Evolutionary conservation across 2,888 invertebrate genomes (phyloP).

Genomic region (Pasiphila rectangulata): DNA sequence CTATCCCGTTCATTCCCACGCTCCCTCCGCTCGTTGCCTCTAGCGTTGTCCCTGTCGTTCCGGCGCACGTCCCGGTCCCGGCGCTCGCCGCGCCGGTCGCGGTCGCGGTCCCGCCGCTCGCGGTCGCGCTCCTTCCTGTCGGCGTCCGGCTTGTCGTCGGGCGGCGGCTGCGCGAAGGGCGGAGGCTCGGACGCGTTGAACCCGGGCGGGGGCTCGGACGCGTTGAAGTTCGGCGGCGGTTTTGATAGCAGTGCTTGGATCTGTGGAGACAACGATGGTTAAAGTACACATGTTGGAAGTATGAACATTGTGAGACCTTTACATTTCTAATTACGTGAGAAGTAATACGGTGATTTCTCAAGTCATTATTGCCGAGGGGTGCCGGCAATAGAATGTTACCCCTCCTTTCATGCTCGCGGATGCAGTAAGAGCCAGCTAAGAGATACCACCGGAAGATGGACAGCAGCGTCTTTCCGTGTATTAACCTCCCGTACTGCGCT

Average conservation of each 20-base stretch:
- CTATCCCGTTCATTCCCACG: slow-evolving; percentile 27
- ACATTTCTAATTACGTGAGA: too few relatives aligned
- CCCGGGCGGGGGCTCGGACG: slow-evolving; percentile 65
- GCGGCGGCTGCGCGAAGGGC: slow-evolving; percentile 53
- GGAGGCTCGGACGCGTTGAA: slow-evolving; percentile 58
- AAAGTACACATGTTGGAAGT: too few relatives aligned
- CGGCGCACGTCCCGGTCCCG: slow-evolving; percentile 41
- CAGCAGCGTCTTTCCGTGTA: too few relatives aligned
- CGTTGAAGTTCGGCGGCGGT: slow-evolving; percentile 74
- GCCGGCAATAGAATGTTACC: too few relatives aligned
- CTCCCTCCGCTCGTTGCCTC: slow-evolving; percentile 6
- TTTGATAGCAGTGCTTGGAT: slow-evolving; percentile 79
- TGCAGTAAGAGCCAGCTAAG: too few relatives aligned
- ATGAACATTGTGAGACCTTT: too few relatives aligned
- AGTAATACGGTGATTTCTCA: too few relatives aligned
- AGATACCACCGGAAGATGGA: too few relatives aligned
- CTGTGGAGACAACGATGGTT: slow-evolving; percentile 38
- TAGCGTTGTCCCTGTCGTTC: slow-evolving; percentile 25
- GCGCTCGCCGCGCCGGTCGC: slow-evolving; percentile 46
- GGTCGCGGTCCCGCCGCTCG: slow-evolving; percentile 47
- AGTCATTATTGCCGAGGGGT: too few relatives aligned
- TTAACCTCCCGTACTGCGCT: too few relatives aligned
- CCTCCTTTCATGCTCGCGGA: too few relatives aligned
- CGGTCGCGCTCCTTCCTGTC: slow-evolving; percentile 33
- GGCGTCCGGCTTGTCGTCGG: slow-evolving; percentile 52